phyloP scores from a whole-genome alignment of 2,113 vertebrate species.

The Heliornis fulica region DNA sequence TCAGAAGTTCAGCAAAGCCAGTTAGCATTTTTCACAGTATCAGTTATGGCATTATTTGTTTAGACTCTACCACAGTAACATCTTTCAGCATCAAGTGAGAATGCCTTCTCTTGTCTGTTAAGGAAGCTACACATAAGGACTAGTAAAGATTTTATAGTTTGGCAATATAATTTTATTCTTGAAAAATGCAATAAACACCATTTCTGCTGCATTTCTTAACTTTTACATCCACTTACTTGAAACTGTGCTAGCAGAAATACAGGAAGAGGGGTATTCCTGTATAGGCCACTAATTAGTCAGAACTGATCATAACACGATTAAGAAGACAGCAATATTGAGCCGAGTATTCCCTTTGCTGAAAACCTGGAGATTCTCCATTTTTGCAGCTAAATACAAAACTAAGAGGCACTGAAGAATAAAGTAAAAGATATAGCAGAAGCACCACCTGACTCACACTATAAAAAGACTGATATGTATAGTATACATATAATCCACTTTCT shows the following conservation, averaged over 20 bases:
- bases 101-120: not conserved
- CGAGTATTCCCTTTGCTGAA: not conserved
- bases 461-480: not conserved
- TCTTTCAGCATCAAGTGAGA: not conserved
- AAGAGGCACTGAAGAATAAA: not conserved
- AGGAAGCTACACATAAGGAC: not conserved
- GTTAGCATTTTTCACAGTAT: not conserved
- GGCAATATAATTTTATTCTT: not conserved
- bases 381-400: not conserved
- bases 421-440: not conserved
- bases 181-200: not conserved
- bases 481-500: not conserved
- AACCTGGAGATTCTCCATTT: not conserved
- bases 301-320: not conserved
- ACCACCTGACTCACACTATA: not conserved
- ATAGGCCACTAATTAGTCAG: not conserved
- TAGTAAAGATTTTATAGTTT: not conserved
- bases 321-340: not conserved
- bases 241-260: not conserved
- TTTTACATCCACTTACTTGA: not conserved
- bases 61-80: not conserved
- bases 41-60: not conserved
- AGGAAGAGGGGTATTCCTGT: not conserved
- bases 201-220: not conserved
- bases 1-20: not conserved